These are phyloP conservation scores for Mycalesis mineus DNA, from an alignment of 2,888 invertebrate species.

Conservation along the genomic window DNA sequence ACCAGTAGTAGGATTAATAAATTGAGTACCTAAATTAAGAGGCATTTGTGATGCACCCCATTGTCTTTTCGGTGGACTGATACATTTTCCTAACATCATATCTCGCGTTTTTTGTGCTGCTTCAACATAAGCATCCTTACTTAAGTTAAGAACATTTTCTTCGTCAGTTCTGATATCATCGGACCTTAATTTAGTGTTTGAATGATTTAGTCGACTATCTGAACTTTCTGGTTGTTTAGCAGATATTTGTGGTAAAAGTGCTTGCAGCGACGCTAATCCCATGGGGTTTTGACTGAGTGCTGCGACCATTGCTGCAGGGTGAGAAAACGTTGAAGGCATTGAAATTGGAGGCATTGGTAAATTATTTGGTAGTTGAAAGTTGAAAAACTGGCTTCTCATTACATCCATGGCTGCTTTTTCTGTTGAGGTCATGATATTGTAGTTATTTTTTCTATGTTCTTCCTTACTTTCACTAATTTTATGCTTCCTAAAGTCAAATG, in stretches of 20 bases:
- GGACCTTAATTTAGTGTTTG: constrained; percentile 45
- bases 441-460: constrained; percentile 70
- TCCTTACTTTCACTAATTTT: constrained; percentile 59
- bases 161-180: constrained; percentile 58
- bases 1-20: constrained; percentile 94
- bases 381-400: constrained; percentile 81
- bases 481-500: constrained; percentile 91
- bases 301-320: constrained; percentile 82
- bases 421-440: constrained; percentile 46
- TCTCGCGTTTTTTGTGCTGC: constrained; percentile 65
- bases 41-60: constrained; percentile 88
- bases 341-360: constrained; percentile 79
- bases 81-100: constrained; percentile 79
- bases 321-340: constrained; percentile 75
- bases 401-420: constrained; percentile 77
- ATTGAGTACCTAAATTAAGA: constrained; percentile 90
- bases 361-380: constrained; percentile 78
- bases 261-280: constrained; percentile 81
- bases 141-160: constrained; percentile 68
- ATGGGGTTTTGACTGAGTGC: constrained; percentile 78
- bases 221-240: constrained; percentile 61
- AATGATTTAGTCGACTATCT: constrained; percentile 61
- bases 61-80: constrained; percentile 87
- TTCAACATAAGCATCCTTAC: constrained; percentile 66
- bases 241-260: constrained; percentile 80